These are phyloP conservation scores for Chironomus riparius DNA, from an alignment of 2,888 invertebrate species.

Conservation along the genomic window DNA sequence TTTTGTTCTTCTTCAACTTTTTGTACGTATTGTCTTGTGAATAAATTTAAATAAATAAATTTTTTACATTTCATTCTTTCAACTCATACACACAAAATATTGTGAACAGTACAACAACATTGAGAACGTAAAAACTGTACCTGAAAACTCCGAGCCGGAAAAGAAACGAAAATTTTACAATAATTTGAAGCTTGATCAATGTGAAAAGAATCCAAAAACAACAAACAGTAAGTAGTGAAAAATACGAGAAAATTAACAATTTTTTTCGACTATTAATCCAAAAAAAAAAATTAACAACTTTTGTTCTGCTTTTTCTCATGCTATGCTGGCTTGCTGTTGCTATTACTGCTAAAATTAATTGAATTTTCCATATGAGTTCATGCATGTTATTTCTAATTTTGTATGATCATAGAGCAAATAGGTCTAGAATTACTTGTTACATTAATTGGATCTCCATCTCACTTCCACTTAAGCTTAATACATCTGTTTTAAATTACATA, in stretches of 20 bases:
- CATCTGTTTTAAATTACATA: neutral
- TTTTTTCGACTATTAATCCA: no score
- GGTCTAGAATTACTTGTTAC: neutral
- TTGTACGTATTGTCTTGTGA: neutral
- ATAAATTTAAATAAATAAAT: constrained; percentile 22
- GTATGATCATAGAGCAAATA: neutral
- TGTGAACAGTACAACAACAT: constrained; percentile 4
- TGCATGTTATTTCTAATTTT: constrained; percentile 2
- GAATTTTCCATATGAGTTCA: constrained; percentile 25
- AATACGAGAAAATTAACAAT: no score
- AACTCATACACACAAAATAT: neutral
- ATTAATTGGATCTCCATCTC: neutral
- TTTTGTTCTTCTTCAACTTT: neutral
- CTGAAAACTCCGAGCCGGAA: constrained; percentile 23
- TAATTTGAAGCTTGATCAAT: constrained; percentile 21
- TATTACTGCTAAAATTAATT: constrained; percentile 17
- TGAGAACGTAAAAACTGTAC: constrained; percentile 24
- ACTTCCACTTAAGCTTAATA: neutral
- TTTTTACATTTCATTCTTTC: neutral
- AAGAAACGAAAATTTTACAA: constrained; percentile 21
- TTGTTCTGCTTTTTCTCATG: neutral
- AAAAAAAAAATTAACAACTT: neutral
- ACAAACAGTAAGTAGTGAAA: constrained; percentile 14
- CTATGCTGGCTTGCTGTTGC: neutral
- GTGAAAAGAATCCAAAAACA: constrained; percentile 21